phyloP scores from a whole-genome alignment of 1,140 invertebrate genomes.

The Microplitis mediator region DNA sequence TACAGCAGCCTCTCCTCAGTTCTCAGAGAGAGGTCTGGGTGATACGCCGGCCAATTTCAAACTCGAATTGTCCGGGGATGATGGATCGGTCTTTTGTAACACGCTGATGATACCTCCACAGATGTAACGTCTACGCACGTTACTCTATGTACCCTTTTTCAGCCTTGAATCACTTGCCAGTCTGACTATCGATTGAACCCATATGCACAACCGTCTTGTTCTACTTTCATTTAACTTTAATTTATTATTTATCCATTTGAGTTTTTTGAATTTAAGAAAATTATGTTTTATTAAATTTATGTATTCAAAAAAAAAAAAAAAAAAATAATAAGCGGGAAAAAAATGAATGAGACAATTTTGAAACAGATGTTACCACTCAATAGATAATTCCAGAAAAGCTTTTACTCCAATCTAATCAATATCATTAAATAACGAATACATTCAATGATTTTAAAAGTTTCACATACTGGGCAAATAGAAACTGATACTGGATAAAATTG shows the following conservation, averaged over 20 bases:
- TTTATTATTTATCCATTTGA: conserved; percentile 4
- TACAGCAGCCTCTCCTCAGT: background rate
- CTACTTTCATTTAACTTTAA: conserved; percentile 17
- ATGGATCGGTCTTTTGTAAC: conserved; percentile 53
- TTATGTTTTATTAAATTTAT: no score
- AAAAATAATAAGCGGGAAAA: background rate
- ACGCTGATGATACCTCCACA: conserved; percentile 51
- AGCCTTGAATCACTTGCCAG: conserved; percentile 43
- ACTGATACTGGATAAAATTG: conserved; percentile 30
- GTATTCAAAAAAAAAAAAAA: background rate
- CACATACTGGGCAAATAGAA: conserved; percentile 42
- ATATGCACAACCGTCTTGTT: conserved; percentile 33
- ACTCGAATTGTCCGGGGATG: conserved; percentile 49
- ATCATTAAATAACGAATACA: conserved; percentile 56
- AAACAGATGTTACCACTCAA: conserved; percentile 56
- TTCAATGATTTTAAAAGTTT: conserved; percentile 49
- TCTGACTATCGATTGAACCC: conserved; percentile 50
- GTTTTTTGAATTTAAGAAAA: no score
- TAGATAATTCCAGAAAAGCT: conserved; percentile 49
- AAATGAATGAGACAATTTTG: conserved; percentile 5
- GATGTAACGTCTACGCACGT: conserved; percentile 48
- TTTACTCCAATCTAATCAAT: conserved; percentile 60
- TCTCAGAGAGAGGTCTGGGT: conserved; percentile 18
- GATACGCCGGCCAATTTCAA: conserved; percentile 43
- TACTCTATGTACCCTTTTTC: conserved; percentile 12